Conservation (phyloP, 2,113 vertebrate species). For the Varanus komodoensis region DNA sequence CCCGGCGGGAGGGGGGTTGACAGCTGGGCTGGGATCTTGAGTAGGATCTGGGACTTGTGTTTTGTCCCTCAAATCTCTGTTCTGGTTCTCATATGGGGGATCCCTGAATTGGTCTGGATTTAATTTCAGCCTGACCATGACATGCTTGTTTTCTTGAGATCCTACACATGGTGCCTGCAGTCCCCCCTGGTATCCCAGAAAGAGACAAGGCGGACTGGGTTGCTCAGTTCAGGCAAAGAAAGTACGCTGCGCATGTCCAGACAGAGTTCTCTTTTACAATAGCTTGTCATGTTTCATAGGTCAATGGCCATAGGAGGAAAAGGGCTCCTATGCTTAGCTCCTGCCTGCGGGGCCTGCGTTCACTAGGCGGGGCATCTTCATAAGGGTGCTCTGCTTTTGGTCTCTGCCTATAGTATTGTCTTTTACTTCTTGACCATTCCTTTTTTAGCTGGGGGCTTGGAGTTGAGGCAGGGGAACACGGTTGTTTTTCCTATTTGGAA, state of each 20-base stretch:
- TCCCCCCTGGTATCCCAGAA: neutral
- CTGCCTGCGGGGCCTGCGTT: neutral
- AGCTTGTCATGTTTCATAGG: neutral
- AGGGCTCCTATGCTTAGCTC: neutral
- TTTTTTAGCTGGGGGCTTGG: neutral
- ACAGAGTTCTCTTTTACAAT: neutral
- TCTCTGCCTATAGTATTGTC: no score
- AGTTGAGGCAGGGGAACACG: neutral
- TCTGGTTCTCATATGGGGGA: neutral
- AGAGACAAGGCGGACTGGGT: no score
- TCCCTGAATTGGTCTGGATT: neutral
- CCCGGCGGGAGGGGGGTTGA: no score
- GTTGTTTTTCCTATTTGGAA: neutral
- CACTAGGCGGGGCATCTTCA: no score
- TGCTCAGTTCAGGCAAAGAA: neutral
- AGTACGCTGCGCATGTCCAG: neutral
- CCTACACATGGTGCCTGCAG: neutral
- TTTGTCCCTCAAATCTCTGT: neutral
- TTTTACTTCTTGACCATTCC: neutral
- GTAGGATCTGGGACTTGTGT: neutral
- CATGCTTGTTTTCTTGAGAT: neutral
- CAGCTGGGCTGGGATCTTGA: neutral
- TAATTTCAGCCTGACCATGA: neutral
- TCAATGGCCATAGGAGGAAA: neutral
- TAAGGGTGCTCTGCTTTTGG: neutral